Conservation (phyloP, 2,113 vertebrate species). For the Neolamprologus devosi region DNA sequence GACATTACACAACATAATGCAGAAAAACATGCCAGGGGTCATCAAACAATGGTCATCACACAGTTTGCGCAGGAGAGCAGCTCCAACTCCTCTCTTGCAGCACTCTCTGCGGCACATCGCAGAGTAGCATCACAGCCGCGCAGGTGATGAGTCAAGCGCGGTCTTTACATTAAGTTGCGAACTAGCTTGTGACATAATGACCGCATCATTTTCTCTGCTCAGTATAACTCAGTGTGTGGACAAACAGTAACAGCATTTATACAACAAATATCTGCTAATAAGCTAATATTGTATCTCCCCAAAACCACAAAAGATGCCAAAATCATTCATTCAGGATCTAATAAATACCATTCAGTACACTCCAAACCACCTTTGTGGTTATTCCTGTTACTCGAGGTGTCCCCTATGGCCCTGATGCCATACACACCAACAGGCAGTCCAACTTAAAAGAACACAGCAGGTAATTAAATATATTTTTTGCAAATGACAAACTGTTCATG, state of each 20-base stretch:
- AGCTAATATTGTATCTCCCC: neutral
- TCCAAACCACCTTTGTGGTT: neutral
- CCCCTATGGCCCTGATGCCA: neutral
- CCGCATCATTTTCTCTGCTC: neutral
- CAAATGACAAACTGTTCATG: neutral
- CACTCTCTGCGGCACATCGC: neutral
- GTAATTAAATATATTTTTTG: neutral
- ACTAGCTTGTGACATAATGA: neutral
- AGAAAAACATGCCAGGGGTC: neutral
- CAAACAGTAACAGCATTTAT: neutral
- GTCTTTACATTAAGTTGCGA: neutral
- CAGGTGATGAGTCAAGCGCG: neutral
- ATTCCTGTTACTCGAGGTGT: neutral
- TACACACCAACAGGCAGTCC: neutral
- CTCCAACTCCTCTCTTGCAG: neutral
- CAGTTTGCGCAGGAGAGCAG: neutral
- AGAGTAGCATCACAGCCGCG: neutral
- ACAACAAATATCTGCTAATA: neutral
- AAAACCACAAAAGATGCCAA: neutral
- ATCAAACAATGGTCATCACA: neutral
- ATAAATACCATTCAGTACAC: neutral
- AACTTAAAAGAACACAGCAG: neutral
- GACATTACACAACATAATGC: neutral
- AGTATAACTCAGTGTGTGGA: neutral
- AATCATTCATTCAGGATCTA: neutral